Evolutionary conservation across 2,797 vertebrate genomes (phyloP), one percentile per base, ranked within the genome.

Genomic region (Neoniphon sammara): DNA sequence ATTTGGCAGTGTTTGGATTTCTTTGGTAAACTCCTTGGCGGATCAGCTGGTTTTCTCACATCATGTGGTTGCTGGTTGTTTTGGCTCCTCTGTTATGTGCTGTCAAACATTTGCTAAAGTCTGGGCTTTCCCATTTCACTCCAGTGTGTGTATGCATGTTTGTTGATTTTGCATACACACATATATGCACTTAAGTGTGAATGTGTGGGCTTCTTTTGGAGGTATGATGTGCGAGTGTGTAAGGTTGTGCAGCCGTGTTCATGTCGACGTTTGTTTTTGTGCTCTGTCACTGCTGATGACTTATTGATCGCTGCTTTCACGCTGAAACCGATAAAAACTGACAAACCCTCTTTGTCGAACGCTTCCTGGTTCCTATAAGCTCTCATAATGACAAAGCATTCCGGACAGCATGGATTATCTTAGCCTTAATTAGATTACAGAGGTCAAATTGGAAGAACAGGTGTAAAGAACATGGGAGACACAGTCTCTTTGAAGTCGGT

Each of bases 261-360:
- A 55, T 75, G 69, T 87, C 85, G 69, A 85, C 76, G 84, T 78
- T 90, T 85, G 85, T 82, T 42, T 88, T 82, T 79, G 77, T 78
- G 57, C 53, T 46, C 55, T 3, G 58, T 69, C 69, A 62, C 18
- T 66, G 76, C 72, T 90, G 89, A 92, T 91, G 91, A 88, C 77
- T 84, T 91, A 91, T 92, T 88, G 92, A 92, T 87, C 73, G 75
- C 77, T 70, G 67, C 44, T 70, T 84, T 85, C 70, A 81, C 18
- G 25, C 46, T 25, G 55, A 44, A 70, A 88, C 31, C 70, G 57
- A 34, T 67, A 65, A 68, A 80, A 88, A 57, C 75, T 18, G 83
- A 86, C 86, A 66, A 81, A 59, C 82, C 75, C 77, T 82, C 76
- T 64, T 9, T 73, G 50, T 80, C 83, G 74, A 74, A 77, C 59